Evolutionary conservation across 1,140 invertebrate species (phyloP).

Genomic region (Nasonia longicornis): DNA sequence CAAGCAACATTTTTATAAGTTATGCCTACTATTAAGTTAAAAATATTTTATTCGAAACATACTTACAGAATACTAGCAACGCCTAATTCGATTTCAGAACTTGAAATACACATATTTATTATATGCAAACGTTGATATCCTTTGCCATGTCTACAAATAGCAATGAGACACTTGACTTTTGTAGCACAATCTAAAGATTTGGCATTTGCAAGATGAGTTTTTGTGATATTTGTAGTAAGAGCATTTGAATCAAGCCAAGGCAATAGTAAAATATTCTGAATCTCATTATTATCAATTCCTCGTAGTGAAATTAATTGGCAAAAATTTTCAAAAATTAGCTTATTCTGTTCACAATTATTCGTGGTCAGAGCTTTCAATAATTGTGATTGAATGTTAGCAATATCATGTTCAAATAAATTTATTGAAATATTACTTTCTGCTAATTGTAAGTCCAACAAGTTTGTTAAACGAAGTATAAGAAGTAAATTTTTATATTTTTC

Average conservation of each 20-base stretch:
- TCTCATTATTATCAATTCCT: slow-evolving; percentile 53
- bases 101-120: slow-evolving; percentile 52
- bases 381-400: slow-evolving; percentile 4
- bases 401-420: slow-evolving; percentile 54
- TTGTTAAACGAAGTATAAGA: slow-evolving; percentile 52
- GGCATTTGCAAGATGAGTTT: slow-evolving; percentile 48
- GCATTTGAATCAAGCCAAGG: slow-evolving; percentile 51
- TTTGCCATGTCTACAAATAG: slow-evolving; percentile 52
- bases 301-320: slow-evolving; percentile 54
- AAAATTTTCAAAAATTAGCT: slow-evolving; percentile 56
- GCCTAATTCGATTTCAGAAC: slow-evolving; percentile 52
- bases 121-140: slow-evolving; percentile 53
- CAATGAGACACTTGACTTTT: slow-evolving; percentile 58
- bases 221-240: slow-evolving; percentile 46
- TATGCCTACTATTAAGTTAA: neutral
- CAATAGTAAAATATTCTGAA: slow-evolving; percentile 55
- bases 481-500: slow-evolving; percentile 52
- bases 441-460: slow-evolving; percentile 54
- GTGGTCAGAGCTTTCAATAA: slow-evolving; percentile 34
- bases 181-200: slow-evolving; percentile 53
- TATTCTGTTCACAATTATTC: slow-evolving; percentile 38
- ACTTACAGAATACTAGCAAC: slow-evolving; percentile 57
- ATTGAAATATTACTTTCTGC: slow-evolving; percentile 47
- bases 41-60: slow-evolving; percentile 35
- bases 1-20: neutral